Base-by-base conservation (phyloP, 2,888 invertebrate genomes). In the Agrochola lota region DNA sequence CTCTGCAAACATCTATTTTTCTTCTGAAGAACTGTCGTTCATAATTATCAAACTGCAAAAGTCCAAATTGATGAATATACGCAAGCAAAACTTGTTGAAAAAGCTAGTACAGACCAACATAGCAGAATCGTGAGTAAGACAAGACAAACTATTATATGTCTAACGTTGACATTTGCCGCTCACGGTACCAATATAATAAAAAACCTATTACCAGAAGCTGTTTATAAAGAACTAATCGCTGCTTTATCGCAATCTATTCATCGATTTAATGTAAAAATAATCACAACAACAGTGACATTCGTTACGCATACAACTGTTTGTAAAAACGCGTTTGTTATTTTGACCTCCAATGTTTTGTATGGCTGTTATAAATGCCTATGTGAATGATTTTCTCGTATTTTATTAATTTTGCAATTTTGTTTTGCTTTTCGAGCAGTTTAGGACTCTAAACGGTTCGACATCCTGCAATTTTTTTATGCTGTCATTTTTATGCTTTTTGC, bases 181-280 rank as follows among this genome's bases (percentile, higher is more conserved):
- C 52, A 72, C 68, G 71, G 64, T 81, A 78, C 62, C 35, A 55
- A 67, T 40, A 76, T 43, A 64, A 73, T 83, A 76, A 77, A 81
- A 84, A 74, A 59, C 68, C 12, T 62, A 75, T 79, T 81, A 70
- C 43, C 23, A 73, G 66, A 72, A 78, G 70, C 60, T 59, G 69
- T 68, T 71, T 71, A 62, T 62, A 71, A 64, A 77, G 52, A 62
- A 66, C 40, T 75, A 73, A 84, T 80, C 49, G 40, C 12, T 23
- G 52, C n/a, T 1, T 80, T 80, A 80, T 78, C 73, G 43, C 71
- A 74, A 84, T 84, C n/a, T 78, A 46, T 72, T 79, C 70, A 72
- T 70, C 23, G 62, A 59, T 74, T 57, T 80, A 75, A 84, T 84
- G 78, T 77, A 60, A 78, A 75, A 81, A 86, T 88, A 80, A 87